phyloP scores from a whole-genome alignment of 2,113 vertebrate species.

The Axis porcinus region DNA sequence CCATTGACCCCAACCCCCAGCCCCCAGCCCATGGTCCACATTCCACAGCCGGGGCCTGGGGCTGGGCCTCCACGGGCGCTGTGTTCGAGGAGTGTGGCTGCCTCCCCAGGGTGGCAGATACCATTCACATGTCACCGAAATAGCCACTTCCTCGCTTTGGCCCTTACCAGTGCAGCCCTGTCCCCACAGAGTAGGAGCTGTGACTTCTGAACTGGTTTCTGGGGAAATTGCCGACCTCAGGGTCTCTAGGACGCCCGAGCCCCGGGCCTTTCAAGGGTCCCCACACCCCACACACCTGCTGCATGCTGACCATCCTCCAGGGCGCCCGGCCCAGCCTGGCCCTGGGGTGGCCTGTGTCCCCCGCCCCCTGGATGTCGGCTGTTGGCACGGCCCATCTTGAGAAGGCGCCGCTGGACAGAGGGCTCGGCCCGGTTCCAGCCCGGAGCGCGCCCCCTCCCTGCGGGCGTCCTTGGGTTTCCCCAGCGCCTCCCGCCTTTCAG shows the following conservation, averaged over 20 bases:
- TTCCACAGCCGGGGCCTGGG: not conserved
- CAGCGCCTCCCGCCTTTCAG: not conserved
- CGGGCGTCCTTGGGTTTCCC: constrained; percentile 9
- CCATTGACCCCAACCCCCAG: not conserved
- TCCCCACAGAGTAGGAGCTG: fast-evolving
- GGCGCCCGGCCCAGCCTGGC: not conserved
- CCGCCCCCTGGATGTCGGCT: not conserved
- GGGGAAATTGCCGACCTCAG: not conserved
- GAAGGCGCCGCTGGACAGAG: not conserved
- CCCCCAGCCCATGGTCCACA: not conserved
- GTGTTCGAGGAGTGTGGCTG: not conserved
- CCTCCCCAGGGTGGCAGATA: not conserved
- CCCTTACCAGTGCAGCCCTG: not conserved
- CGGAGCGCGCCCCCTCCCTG: not conserved
- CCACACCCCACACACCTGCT: not conserved
- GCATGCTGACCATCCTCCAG: fast-evolving
- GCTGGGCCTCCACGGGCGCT: fast-evolving
- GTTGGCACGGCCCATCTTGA: not conserved
- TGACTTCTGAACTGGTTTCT: not conserved
- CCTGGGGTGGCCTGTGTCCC: not conserved
- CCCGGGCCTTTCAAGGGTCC: not conserved
- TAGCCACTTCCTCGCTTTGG: too few species aligned
- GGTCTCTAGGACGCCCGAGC: not conserved
- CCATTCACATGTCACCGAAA: fast-evolving
- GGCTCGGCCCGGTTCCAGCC: not conserved